A percentile compares a stretch with the other conserved stretches of the same genome.
Evolutionary conservation across 2,797 vertebrate species (phyloP).

Genomic region (Anas georgica): DNA sequence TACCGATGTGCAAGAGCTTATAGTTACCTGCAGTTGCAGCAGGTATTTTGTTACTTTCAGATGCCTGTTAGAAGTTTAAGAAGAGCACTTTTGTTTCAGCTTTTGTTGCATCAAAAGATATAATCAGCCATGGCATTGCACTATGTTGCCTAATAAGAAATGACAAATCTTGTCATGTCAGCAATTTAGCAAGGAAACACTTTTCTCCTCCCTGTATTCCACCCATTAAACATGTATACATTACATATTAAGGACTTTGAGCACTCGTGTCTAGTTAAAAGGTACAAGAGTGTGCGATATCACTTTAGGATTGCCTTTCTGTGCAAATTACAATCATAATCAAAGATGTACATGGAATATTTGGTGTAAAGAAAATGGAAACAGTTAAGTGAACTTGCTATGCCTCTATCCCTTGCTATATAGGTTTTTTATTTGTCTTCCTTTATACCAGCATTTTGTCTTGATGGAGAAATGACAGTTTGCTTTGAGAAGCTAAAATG

Average conservation of each 20-base stretch:
- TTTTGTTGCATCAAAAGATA: background rate
- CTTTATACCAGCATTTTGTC: background rate
- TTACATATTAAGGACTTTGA: background rate
- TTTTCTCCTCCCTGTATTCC: background rate
- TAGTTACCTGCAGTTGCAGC: background rate
- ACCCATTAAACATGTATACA: background rate
- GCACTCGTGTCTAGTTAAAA: background rate
- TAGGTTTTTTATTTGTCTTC: background rate
- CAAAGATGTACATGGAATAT: background rate
- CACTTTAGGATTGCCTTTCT: background rate
- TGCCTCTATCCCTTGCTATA: background rate
- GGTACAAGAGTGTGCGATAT: background rate
- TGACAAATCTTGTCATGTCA: conserved; percentile 1
- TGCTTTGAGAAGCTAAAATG: background rate
- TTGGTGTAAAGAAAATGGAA: background rate
- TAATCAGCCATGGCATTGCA: background rate
- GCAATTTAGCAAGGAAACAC: background rate
- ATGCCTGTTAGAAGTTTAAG: background rate
- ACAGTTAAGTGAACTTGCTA: background rate
- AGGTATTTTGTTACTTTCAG: background rate
- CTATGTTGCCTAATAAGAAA: background rate
- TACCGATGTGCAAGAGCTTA: background rate
- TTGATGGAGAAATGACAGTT: background rate
- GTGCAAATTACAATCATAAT: background rate
- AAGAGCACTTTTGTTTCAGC: background rate